These are phyloP conservation scores for Protosalanx chinensis DNA, from an alignment of 2,797 vertebrate genomes.

Conservation along the genomic window DNA sequence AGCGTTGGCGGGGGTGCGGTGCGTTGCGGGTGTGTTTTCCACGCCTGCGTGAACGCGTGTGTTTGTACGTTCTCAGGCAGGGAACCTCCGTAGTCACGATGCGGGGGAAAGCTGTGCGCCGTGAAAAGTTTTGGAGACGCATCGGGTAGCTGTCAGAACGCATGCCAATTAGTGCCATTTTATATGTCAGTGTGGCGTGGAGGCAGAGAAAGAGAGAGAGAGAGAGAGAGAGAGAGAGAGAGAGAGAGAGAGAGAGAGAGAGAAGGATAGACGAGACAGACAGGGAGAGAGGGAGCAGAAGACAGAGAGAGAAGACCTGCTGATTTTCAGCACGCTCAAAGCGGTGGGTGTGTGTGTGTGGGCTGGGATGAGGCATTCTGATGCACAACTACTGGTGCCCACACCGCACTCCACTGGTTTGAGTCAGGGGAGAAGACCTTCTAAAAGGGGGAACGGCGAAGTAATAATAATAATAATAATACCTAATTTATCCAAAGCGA, in stretches of 20 bases:
- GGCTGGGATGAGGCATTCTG: too few species aligned
- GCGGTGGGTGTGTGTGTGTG: background rate
- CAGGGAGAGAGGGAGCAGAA: constrained; percentile 10
- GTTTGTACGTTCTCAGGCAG: constrained; percentile 59
- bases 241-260: constrained; percentile 28
- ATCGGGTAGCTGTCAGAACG: constrained; percentile 70
- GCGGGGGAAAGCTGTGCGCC: constrained; percentile 62
- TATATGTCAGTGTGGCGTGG: constrained; percentile 69
- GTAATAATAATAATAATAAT: too few species aligned
- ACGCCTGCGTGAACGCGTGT: constrained; percentile 50
- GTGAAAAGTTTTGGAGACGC: constrained; percentile 69
- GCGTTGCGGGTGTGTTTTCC: constrained; percentile 1
- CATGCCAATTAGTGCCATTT: constrained; percentile 77
- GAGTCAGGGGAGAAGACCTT: background rate
- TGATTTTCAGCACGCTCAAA: background rate
- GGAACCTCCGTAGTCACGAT: constrained; percentile 52
- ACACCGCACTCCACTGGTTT: background rate
- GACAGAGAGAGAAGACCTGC: background rate
- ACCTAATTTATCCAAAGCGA: too few species aligned
- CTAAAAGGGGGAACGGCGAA: background rate
- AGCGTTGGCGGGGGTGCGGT: background rate
- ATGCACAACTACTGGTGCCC: too few species aligned
- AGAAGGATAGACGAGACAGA: constrained; percentile 19
- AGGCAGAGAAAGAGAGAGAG: constrained; percentile 42
- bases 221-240: background rate